phyloP scores from a whole-genome alignment of 1,140 invertebrate species.

The Eciton burchellii region DNA sequence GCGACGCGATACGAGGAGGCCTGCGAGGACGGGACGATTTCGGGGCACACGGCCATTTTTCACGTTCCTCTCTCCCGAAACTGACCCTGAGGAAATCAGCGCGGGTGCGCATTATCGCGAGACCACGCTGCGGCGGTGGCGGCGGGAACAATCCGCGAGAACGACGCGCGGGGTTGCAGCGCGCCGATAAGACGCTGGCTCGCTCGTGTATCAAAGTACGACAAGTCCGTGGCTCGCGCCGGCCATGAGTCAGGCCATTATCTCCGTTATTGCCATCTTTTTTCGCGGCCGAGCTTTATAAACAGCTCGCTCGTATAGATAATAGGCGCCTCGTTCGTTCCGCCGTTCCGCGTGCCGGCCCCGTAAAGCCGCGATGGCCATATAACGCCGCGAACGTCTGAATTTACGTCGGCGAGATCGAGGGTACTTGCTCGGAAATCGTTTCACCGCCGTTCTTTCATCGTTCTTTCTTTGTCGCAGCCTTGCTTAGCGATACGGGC shows the following conservation, averaged over 20 bases:
- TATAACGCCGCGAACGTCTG: conserved; percentile 48
- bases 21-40: conserved; percentile 23
- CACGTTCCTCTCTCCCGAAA: conserved; percentile 35
- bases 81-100: conserved; percentile 30
- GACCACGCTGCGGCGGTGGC: background rate
- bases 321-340: conserved; percentile 20
- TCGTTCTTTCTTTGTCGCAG: too few species aligned
- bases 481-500: too few species aligned
- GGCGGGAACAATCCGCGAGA: conserved; percentile 26
- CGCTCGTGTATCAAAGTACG: conserved; percentile 48
- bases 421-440: background rate
- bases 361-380: background rate
- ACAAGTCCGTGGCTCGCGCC: conserved; percentile 34
- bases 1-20: conserved; percentile 28
- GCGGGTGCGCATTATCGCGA: conserved; percentile 17
- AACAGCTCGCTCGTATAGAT: conserved; percentile 44
- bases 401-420: conserved; percentile 39
- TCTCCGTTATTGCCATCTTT: conserved; percentile 41
- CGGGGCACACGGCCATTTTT: conserved; percentile 36
- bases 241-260: conserved; percentile 43
- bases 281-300: conserved; percentile 31
- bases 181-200: conserved; percentile 37
- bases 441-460: background rate
- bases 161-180: conserved; percentile 23
- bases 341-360: background rate